These are phyloP conservation scores for Clarias gariepinus DNA, from an alignment of 2,113 vertebrate genomes.

Conservation along the genomic window DNA sequence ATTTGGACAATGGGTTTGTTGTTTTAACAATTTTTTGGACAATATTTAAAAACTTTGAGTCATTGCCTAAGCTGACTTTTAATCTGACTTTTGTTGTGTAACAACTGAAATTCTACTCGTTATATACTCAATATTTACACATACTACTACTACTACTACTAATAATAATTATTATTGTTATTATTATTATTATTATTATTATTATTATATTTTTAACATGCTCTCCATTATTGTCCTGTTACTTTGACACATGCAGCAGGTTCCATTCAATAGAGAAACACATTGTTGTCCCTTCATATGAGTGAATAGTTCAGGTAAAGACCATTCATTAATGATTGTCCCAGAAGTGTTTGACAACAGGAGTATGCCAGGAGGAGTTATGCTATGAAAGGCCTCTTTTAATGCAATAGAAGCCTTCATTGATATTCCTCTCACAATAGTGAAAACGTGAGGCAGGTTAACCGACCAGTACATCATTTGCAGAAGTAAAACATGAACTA, in stretches of 20 bases:
- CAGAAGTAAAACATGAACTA: neutral
- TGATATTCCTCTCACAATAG: slow-evolving; percentile 77
- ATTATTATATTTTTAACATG: too few relatives aligned
- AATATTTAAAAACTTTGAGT: neutral
- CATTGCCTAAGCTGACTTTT: neutral
- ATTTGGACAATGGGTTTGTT: neutral
- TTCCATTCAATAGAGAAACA: neutral
- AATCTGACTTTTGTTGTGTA: neutral
- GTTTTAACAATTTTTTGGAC: neutral
- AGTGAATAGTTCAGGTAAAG: neutral
- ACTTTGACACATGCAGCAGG: too few relatives aligned
- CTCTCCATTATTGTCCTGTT: too few relatives aligned
- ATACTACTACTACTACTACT: too few relatives aligned
- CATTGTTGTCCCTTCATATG: neutral
- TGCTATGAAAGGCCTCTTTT: slow-evolving; percentile 71
- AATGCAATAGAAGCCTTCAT: slow-evolving; percentile 74
- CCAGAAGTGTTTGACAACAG: slow-evolving; percentile 65
- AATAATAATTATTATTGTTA: too few relatives aligned
- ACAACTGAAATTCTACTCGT: neutral
- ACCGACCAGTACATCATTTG: slow-evolving; percentile 36
- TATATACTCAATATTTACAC: too few relatives aligned
- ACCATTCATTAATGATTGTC: slow-evolving; percentile 70
- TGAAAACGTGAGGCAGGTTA: slow-evolving; percentile 70
- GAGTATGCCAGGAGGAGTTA: slow-evolving; percentile 73
- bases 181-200: too few relatives aligned